A percentile compares a stretch with the other conserved stretches of the same genome.
These are phyloP conservation scores for Maniola jurtina DNA, from an alignment of 1,140 invertebrate genomes.

Conservation along the genomic window DNA sequence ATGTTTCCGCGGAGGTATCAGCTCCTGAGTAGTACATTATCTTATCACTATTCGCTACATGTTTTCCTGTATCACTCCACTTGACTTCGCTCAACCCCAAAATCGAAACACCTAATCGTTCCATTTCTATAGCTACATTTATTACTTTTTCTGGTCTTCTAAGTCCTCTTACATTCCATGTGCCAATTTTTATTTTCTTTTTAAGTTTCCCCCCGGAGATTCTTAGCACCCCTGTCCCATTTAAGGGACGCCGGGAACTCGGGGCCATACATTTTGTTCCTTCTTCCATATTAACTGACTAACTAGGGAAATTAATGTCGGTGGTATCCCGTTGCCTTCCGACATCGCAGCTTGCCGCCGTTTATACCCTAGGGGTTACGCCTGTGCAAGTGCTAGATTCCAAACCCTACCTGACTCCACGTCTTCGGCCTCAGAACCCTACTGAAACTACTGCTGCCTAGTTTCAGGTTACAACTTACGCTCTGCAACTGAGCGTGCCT, in stretches of 20 bases:
- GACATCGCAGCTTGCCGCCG: too few relatives aligned
- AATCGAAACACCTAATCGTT: conserved; percentile 20
- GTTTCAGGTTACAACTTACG: not conserved
- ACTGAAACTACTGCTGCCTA: conserved; percentile 6
- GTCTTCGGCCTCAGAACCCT: not conserved
- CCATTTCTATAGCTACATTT: conserved; percentile 28
- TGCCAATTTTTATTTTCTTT: conserved; percentile 26
- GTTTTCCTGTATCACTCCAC: conserved; percentile 21
- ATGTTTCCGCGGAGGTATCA: not conserved
- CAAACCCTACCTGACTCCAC: too few relatives aligned
- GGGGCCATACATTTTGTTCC: conserved; percentile 20
- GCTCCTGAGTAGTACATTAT: conserved; percentile 13
- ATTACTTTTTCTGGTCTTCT: conserved; percentile 21
- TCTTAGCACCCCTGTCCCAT: conserved; percentile 41
- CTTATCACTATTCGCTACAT: not conserved
- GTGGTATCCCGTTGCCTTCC: too few relatives aligned
- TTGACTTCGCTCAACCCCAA: conserved; percentile 24
- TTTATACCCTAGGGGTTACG: too few relatives aligned
- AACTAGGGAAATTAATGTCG: too few relatives aligned
- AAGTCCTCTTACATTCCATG: conserved; percentile 28
- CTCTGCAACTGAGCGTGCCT: conserved; percentile 6
- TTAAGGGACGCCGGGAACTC: conserved; percentile 37
- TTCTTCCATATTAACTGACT: too few relatives aligned
- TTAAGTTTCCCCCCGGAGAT: conserved; percentile 24
- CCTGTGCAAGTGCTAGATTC: too few relatives aligned